phyloP scores from a whole-genome alignment of 2,113 vertebrate genomes.

The Odontesthes bonariensis region DNA sequence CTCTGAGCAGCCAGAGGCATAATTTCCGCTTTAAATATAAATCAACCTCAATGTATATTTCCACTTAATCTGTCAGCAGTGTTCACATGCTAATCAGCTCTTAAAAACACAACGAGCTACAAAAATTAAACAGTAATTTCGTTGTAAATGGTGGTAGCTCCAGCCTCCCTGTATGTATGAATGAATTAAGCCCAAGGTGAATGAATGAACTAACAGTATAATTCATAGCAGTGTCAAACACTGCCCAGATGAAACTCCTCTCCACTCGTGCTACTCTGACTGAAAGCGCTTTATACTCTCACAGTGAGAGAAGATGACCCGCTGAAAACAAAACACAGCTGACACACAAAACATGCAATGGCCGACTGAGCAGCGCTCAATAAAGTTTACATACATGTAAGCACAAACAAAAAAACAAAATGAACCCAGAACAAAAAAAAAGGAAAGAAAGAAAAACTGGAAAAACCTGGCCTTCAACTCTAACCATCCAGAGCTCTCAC shows the following conservation, averaged over 20 bases:
- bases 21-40: too few species aligned
- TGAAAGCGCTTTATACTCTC: conserved; percentile 20
- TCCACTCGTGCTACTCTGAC: conserved; percentile 10
- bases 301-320: conserved; percentile 10
- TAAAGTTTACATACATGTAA: conserved; percentile 73
- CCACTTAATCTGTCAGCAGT: background rate
- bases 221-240: conserved; percentile 37
- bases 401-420: conserved; percentile 67
- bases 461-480: conserved; percentile 86
- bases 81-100: conserved; percentile 3
- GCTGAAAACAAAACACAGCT: conserved; percentile 13
- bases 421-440: conserved; percentile 69
- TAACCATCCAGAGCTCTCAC: conserved; percentile 80
- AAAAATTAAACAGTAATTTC: too few species aligned
- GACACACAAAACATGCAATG: conserved; percentile 35
- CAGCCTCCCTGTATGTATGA: too few species aligned
- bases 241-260: conserved; percentile 16
- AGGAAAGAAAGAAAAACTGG: conserved; percentile 79
- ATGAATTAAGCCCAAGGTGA: too few species aligned
- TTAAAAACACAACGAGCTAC: conserved; percentile 11
- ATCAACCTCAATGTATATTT: background rate
- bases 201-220: background rate
- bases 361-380: conserved; percentile 17
- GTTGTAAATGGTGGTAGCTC: too few species aligned
- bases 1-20: too few species aligned